Evolutionary conservation across 2,113 vertebrate species (phyloP), one percentile per base, ranked within the genome.

Genomic region (Trogon melanurus): DNA sequence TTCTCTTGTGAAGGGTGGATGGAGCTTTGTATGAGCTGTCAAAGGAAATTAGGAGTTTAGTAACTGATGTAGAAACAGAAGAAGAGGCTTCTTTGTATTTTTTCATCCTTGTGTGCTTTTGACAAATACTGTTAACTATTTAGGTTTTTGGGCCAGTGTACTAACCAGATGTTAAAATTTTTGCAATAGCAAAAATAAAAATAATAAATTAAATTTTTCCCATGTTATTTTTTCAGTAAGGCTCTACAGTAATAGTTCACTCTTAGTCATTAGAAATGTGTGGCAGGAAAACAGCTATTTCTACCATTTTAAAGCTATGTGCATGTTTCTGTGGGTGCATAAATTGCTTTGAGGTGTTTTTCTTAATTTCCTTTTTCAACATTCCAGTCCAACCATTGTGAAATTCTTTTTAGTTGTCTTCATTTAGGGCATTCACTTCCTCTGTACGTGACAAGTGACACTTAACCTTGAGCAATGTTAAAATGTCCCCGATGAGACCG

Each of bases 41-140:
- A 73, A 25, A 85, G 34, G 69, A 93, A 91, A 88, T 93, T 47
- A 96, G 57, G 86, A 76, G 56, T 88, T 80, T n/a, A 51, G 72
- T 91, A 92, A 82, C 44, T 90, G 92, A 91, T 82, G 47, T 16
- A 70, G 56, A 62, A 84, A 84, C n/a, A 61, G 65, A 94, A 93
- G 54, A 92, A 34, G 56, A 72, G 34, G 27, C 29, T 64, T 70
- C 86, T 95, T 96, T 96, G 91, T 97, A 18, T 88, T 85, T 88
- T 29, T 81, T 91, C 5, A 9, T 80, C 57, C 44, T 80, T 89
- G 44, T 79, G 56, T 50, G 21, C 67, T 93, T 94, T 13, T 91
- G 65, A 54, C 32, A 80, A 85, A 54, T 87, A 65, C n/a, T 91
- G 13, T 71, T 51, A 79, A 67, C 66, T 72, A 9, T 18, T 80